Evolutionary conservation across 2,888 invertebrate genomes (phyloP).

Genomic region (Stenodera caucasica): DNA sequence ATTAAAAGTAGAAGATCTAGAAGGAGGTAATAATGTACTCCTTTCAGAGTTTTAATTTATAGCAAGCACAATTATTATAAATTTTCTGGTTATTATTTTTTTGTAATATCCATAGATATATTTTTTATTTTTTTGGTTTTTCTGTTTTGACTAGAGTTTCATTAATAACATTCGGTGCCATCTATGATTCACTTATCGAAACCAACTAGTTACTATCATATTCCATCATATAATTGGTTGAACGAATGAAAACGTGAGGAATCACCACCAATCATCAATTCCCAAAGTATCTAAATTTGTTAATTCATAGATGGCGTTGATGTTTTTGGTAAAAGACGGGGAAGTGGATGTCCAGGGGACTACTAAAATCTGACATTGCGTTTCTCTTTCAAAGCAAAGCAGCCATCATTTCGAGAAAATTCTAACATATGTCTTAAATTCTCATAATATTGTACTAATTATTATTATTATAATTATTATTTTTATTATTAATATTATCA

Average conservation of each 20-base stretch:
- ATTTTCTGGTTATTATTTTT: not conserved
- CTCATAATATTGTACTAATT: slow-evolving; percentile 8
- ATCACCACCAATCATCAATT: too few species aligned
- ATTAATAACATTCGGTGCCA: too few species aligned
- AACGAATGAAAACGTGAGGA: too few species aligned
- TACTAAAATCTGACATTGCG: slow-evolving; percentile 2
- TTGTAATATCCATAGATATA: slow-evolving; percentile 9
- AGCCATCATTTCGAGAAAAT: not conserved
- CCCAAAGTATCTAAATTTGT: too few species aligned
- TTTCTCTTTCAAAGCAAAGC: not conserved
- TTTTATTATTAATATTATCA: slow-evolving; percentile 3
- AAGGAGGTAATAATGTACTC: slow-evolving; percentile 29
- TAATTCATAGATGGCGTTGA: too few species aligned
- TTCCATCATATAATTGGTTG: too few species aligned
- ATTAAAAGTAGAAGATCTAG: slow-evolving; percentile 14
- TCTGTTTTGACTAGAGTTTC: slow-evolving; percentile 36
- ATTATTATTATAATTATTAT: not conserved
- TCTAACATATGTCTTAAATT: slow-evolving; percentile 1
- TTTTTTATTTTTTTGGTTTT: slow-evolving; percentile 1
- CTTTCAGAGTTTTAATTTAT: not conserved
- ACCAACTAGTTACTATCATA: too few species aligned
- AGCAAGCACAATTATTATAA: slow-evolving; percentile 1
- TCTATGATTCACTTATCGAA: too few species aligned
- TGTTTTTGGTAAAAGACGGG: too few species aligned
- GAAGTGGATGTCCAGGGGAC: not conserved